phyloP scores from a whole-genome alignment of 2,888 invertebrate species.

The Phanerotoma sp. region DNA sequence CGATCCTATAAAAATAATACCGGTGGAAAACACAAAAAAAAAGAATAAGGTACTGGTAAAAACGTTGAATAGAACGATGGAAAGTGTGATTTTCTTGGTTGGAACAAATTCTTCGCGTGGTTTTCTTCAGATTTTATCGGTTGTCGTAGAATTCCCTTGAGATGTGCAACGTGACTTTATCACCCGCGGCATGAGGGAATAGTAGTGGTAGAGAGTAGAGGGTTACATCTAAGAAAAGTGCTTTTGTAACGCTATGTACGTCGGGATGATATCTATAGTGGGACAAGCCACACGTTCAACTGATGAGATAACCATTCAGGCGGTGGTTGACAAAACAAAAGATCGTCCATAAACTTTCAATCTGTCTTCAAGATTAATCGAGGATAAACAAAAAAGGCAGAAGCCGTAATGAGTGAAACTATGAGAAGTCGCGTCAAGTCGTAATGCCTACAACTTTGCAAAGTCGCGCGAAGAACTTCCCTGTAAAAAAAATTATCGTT shows the following conservation, averaged over 20 bases:
- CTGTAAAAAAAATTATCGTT: too few relatives aligned
- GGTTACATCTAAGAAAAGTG: neutral
- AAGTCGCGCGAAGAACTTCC: too few relatives aligned
- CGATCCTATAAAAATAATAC: neutral
- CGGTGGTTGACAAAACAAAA: conserved; percentile 14
- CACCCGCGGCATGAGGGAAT: conserved; percentile 27
- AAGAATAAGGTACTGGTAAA: conserved; percentile 1
- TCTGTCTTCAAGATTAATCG: conserved; percentile 13
- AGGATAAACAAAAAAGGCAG: conserved; percentile 13
- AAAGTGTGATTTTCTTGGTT: conserved; percentile 2
- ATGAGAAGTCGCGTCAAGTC: too few relatives aligned
- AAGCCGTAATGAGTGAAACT: too few relatives aligned
- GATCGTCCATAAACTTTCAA: conserved; percentile 19
- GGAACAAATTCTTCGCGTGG: conserved; percentile 16
- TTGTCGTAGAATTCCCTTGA: conserved; percentile 7
- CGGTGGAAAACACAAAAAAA: neutral
- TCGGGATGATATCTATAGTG: conserved; percentile 16
- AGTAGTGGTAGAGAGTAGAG: conserved; percentile 25
- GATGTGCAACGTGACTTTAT: conserved; percentile 19
- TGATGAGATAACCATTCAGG: conserved; percentile 7
- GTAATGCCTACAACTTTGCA: too few relatives aligned
- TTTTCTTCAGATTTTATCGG: conserved; percentile 13
- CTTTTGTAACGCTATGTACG: conserved; percentile 25
- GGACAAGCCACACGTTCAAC: conserved; percentile 1
- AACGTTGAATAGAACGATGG: neutral